A percentile compares a stretch with the other conserved stretches of the same genome.
Conservation (phyloP, 30 jellyfish, hydroid and myxozoan genomes). For the Turritopsis dohrnii region DNA sequence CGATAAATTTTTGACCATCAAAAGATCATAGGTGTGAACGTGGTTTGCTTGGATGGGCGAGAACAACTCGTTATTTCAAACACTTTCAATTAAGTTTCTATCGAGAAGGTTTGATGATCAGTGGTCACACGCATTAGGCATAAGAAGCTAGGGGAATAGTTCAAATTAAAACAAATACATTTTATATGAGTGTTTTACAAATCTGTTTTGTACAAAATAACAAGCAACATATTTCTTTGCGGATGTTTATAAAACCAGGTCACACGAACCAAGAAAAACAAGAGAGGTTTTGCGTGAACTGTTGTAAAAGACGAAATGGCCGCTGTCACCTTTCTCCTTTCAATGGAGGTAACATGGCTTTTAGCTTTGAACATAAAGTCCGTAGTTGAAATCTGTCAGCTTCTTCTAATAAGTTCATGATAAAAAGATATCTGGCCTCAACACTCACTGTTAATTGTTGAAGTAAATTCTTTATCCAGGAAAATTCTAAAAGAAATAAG, state of each 20-base stretch:
- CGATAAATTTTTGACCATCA: too few relatives aligned
- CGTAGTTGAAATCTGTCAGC: conserved; percentile 19
- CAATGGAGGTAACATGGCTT: not conserved
- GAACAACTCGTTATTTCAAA: too few relatives aligned
- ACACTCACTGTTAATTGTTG: conserved; percentile 19
- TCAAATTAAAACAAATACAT: not conserved
- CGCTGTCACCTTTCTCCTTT: not conserved
- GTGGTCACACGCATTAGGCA: too few relatives aligned
- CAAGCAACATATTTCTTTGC: not conserved
- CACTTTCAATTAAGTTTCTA: too few relatives aligned
- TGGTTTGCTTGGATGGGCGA: too few relatives aligned
- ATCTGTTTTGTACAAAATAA: not conserved
- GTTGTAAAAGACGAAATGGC: not conserved
- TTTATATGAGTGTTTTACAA: not conserved
- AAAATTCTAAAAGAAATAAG: conserved; percentile 26
- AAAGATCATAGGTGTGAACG: too few relatives aligned
- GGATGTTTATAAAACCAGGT: not conserved
- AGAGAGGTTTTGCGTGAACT: not conserved
- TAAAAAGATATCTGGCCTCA: conserved; percentile 21
- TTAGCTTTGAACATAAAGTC: not conserved
- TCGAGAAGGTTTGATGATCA: too few relatives aligned
- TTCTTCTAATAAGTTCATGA: conserved; percentile 23
- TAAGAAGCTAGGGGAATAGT: not conserved
- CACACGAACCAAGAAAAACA: not conserved
- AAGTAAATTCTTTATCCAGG: conserved; percentile 1